phyloP scores from a whole-genome alignment of 2,797 vertebrate species.

The Distichodus sexfasciatus region DNA sequence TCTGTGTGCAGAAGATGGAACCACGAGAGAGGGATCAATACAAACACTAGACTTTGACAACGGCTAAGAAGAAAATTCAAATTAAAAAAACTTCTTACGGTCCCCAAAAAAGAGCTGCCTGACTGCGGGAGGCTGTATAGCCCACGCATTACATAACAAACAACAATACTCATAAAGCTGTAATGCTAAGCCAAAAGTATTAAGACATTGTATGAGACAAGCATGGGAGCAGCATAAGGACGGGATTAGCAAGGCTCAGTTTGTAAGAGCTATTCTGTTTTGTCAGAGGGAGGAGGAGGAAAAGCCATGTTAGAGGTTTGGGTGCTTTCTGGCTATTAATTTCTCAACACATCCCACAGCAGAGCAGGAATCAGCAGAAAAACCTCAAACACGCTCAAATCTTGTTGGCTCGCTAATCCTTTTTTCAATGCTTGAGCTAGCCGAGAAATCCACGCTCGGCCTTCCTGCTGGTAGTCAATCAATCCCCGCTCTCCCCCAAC shows the following conservation, averaged over 20 bases:
- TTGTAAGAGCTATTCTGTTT: not conserved
- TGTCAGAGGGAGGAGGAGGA: not conserved
- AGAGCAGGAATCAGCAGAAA: not conserved
- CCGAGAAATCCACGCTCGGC: not conserved
- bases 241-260: slow-evolving; percentile 7
- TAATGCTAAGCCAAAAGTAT: not conserved
- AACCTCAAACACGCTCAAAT: no score
- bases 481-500: not conserved
- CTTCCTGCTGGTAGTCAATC: not conserved
- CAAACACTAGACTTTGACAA: no score
- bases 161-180: not conserved
- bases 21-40: no score
- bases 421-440: not conserved
- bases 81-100: no score
- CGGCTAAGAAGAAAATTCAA: no score
- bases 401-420: no score
- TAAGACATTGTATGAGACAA: not conserved
- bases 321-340: not conserved
- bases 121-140: no score
- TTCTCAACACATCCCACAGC: not conserved
- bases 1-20: no score
- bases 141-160: not conserved
- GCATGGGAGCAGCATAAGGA: not conserved
- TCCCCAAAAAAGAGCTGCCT: no score
- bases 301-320: not conserved